Conservation (phyloP, 2,888 invertebrate genomes). For the Drosophila phalerata region DNA sequence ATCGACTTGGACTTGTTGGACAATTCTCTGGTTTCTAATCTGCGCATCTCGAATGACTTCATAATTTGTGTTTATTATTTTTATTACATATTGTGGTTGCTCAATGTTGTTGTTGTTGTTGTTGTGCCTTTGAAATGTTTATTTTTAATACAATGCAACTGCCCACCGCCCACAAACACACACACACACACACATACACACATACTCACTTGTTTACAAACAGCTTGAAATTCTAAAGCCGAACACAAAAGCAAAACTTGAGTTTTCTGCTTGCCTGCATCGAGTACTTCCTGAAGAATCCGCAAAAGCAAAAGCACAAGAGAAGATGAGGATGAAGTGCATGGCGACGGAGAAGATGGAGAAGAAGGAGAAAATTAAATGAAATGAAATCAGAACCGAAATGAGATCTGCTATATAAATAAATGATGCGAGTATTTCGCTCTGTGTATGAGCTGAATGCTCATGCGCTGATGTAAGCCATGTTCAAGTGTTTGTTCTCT, state of each 20-base stretch:
- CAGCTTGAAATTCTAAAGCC: constrained; percentile 28
- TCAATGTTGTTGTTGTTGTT: constrained; percentile 18
- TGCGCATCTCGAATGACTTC: constrained; percentile 54
- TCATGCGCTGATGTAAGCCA: constrained; percentile 78
- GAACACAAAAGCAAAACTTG: constrained; percentile 53
- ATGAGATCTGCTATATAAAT: constrained; percentile 70
- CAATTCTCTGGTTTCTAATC: constrained; percentile 39
- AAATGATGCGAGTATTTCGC: constrained; percentile 55
- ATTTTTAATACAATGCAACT: constrained; percentile 63
- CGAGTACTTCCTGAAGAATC: constrained; percentile 70
- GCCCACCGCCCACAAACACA: constrained; percentile 9
- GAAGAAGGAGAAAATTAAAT: constrained; percentile 11
- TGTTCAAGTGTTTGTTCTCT: constrained; percentile 30
- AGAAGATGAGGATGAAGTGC: constrained; percentile 9
- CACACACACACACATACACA: not conserved
- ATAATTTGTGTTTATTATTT: constrained; percentile 54
- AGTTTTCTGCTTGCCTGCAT: constrained; percentile 76
- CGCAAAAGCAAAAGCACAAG: constrained; percentile 10
- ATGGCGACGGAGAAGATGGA: not conserved
- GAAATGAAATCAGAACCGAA: constrained; percentile 67
- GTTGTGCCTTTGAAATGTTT: constrained; percentile 58
- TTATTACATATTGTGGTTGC: constrained; percentile 19
- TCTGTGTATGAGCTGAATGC: constrained; percentile 62
- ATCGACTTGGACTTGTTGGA: constrained; percentile 19
- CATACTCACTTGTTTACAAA: not conserved